phyloP scores from a whole-genome alignment of 2,888 invertebrate species.

The Spodoptera littoralis region DNA sequence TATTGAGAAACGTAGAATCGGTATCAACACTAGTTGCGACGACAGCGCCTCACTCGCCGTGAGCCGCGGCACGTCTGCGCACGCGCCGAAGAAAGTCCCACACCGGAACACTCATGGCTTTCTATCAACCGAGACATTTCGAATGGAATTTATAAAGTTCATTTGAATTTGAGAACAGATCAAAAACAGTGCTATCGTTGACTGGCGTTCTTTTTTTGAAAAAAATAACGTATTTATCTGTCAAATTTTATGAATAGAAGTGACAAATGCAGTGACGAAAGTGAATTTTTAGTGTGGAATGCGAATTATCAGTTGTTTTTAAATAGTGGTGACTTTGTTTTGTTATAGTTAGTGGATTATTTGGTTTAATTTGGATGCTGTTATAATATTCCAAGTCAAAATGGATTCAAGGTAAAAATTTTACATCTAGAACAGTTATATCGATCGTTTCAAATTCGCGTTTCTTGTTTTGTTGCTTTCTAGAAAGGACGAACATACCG shows the following conservation, averaged over 20 bases:
- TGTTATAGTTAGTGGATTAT: constrained; percentile 32
- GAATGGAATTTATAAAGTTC: constrained; percentile 58
- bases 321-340: constrained; percentile 34
- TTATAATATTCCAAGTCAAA: constrained; percentile 56
- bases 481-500: constrained; percentile 40
- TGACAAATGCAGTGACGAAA: constrained; percentile 62
- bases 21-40: constrained; percentile 64
- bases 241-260: constrained; percentile 27
- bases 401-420: constrained; percentile 79
- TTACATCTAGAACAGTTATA: constrained; percentile 30
- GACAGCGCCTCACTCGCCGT: constrained; percentile 74
- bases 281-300: constrained; percentile 62
- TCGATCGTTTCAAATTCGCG: constrained; percentile 24
- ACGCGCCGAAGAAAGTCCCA: constrained; percentile 80
- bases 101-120: constrained; percentile 76
- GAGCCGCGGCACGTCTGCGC: constrained; percentile 76
- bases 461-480: constrained; percentile 9
- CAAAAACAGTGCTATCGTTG: constrained; percentile 32
- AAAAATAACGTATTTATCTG: constrained; percentile 14
- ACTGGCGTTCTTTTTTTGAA: constrained; percentile 2
- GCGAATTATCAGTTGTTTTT: constrained; percentile 34
- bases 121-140: constrained; percentile 76
- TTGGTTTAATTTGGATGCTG: constrained; percentile 39
- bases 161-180: constrained; percentile 51
- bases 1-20: constrained; percentile 63